A percentile compares a stretch with the other conserved stretches of the same genome.
Conservation (phyloP, 2,113 vertebrate genomes). For the Neoarius graeffei region DNA sequence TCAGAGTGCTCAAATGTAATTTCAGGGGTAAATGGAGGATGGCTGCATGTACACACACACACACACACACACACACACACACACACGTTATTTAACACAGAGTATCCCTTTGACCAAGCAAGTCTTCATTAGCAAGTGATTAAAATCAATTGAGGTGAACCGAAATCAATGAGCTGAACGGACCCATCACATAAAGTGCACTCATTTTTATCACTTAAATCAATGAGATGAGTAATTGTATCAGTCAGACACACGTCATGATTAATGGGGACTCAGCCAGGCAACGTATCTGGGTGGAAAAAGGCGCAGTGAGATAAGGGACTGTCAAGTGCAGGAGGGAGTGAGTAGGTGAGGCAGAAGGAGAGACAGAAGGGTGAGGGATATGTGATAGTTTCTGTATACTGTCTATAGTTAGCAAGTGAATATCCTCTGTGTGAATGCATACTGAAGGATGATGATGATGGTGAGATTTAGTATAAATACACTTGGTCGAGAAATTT, state of each 20-base stretch:
- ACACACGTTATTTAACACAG: conserved; percentile 26
- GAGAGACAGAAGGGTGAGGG: conserved; percentile 14
- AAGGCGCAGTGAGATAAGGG: conserved; percentile 63
- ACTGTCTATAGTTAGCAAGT: neutral
- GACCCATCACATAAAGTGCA: conserved; percentile 50
- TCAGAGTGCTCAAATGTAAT: neutral
- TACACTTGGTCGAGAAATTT: too few species aligned
- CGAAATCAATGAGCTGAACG: conserved; percentile 70
- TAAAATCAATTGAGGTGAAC: conserved; percentile 74
- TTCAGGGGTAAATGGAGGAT: neutral
- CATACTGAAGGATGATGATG: neutral
- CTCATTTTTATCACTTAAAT: conserved; percentile 67
- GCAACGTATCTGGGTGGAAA: conserved; percentile 62
- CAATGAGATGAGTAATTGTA: conserved; percentile 79
- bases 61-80: conserved; percentile 38
- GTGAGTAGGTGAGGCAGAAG: conserved; percentile 2
- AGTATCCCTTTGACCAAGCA: conserved; percentile 48
- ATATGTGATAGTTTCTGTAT: neutral
- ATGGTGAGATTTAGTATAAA: neutral
- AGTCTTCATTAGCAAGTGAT: conserved; percentile 69
- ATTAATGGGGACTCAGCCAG: conserved; percentile 73
- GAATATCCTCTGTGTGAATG: conserved; percentile 12
- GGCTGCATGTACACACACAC: conserved; percentile 11
- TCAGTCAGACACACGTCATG: conserved; percentile 68
- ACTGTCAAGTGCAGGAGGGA: conserved; percentile 45